These are phyloP conservation scores for Nibea albiflora DNA, from an alignment of 2,113 vertebrate genomes.

Conservation along the genomic window DNA sequence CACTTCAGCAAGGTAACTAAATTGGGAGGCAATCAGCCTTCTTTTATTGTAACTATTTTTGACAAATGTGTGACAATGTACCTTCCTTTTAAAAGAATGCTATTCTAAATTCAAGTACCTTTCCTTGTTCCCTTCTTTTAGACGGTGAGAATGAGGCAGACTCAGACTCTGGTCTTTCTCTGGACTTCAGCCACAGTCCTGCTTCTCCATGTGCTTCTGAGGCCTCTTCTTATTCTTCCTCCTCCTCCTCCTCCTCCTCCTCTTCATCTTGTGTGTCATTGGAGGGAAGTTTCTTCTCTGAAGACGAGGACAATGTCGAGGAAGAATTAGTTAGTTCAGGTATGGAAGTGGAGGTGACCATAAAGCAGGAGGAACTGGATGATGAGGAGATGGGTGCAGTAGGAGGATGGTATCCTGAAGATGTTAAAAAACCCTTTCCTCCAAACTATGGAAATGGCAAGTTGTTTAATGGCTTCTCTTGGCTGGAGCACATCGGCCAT, in stretches of 20 bases:
- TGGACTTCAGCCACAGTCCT: conserved; percentile 92
- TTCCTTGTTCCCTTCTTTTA: conserved; percentile 19
- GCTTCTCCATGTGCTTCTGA: conserved; percentile 91
- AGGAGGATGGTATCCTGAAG: conserved; percentile 84
- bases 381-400: conserved; percentile 92
- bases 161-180: conserved; percentile 95
- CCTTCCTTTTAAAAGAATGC: not conserved
- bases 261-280: conserved; percentile 50
- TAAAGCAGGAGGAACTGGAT: conserved; percentile 86
- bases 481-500: conserved; percentile 90
- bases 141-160: conserved; percentile 79
- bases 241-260: conserved; percentile 83
- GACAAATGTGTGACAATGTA: not conserved
- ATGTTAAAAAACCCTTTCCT: conserved; percentile 88
- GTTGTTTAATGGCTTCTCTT: conserved; percentile 87
- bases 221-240: conserved; percentile 85
- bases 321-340: conserved; percentile 86
- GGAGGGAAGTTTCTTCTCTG: conserved; percentile 77
- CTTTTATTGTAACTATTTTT: not conserved
- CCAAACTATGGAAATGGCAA: conserved; percentile 86
- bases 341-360: conserved; percentile 66
- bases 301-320: conserved; percentile 84
- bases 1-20: conserved; percentile 41
- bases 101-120: not conserved
- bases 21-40: not conserved